phyloP scores from a whole-genome alignment of 2,113 vertebrate species.

The Anser cygnoides region DNA sequence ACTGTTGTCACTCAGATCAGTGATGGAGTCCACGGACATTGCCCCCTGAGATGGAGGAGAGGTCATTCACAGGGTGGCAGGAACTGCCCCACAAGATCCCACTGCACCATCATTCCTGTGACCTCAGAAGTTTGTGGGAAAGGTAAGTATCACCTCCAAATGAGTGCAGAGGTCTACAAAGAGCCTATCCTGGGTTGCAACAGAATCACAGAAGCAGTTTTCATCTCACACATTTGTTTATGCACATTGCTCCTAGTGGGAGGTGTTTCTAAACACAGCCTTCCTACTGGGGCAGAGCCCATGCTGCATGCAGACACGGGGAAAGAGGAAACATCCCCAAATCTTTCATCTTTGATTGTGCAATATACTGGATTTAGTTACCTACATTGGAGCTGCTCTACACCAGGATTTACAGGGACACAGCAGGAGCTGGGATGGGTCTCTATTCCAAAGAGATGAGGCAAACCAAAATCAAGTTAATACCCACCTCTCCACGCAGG shows the following conservation, averaged over 20 bases:
- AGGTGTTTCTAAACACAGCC: neutral
- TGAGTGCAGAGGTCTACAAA: neutral
- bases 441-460: neutral
- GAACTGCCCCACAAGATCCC: neutral
- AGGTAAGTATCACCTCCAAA: neutral
- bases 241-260: accelerated
- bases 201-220: neutral
- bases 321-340: neutral
- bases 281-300: neutral
- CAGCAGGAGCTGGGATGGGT: too few species aligned
- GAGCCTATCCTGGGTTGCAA: neutral
- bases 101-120: accelerated
- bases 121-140: neutral
- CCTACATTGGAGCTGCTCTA: neutral
- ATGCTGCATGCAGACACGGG: accelerated
- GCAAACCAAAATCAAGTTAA: neutral
- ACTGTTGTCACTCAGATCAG: slow-evolving; percentile 86
- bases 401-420: neutral
- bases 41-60: slow-evolving; percentile 79
- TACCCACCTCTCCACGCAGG: neutral
- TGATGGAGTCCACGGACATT: slow-evolving; percentile 89
- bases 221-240: accelerated
- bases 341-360: neutral
- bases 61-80: neutral
- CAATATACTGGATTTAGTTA: neutral